A percentile compares a stretch with the other conserved stretches of the same genome.
Evolutionary conservation across 2,888 invertebrate species (phyloP).

Genomic region (Sisyra terminalis): DNA sequence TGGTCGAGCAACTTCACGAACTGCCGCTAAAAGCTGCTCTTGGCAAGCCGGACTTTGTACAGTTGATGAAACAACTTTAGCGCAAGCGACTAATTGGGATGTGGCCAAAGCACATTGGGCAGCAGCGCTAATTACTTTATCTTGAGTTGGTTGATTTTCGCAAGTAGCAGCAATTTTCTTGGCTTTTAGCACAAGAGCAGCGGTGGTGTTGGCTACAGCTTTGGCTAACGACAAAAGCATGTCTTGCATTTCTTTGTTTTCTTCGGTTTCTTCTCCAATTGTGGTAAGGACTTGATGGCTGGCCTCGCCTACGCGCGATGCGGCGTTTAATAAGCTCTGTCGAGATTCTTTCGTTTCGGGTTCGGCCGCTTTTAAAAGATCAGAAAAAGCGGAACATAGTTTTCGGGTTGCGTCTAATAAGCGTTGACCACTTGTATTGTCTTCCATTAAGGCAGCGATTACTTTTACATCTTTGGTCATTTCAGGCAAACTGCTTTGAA

Average conservation of each 20-base stretch:
- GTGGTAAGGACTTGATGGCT: slow-evolving; percentile 85
- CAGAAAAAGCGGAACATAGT: slow-evolving; percentile 86
- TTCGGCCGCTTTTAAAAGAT: slow-evolving; percentile 87
- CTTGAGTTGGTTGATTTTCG: slow-evolving; percentile 64
- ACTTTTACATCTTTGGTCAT: slow-evolving; percentile 88
- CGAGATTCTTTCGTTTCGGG: slow-evolving; percentile 86
- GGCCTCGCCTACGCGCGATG: slow-evolving; percentile 91
- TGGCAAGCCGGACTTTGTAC: slow-evolving; percentile 68
- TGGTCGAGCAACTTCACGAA: slow-evolving; percentile 80
- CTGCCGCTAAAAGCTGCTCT: slow-evolving; percentile 82
- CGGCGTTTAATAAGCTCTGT: slow-evolving; percentile 85
- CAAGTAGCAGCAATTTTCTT: slow-evolving; percentile 90
- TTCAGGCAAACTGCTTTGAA: slow-evolving; percentile 90
- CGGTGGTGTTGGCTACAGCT: slow-evolving; percentile 95
- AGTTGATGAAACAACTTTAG: slow-evolving; percentile 83
- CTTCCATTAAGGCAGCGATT: slow-evolving; percentile 90
- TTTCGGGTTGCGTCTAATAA: slow-evolving; percentile 83
- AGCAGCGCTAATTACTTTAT: slow-evolving; percentile 85
- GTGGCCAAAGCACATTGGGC: slow-evolving; percentile 95
- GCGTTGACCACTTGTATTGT: slow-evolving; percentile 63
- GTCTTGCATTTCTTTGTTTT: slow-evolving; percentile 70
- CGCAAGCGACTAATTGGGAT: slow-evolving; percentile 92
- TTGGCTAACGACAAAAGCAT: slow-evolving; percentile 87
- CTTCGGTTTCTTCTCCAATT: slow-evolving; percentile 81
- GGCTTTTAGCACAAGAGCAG: slow-evolving; percentile 87